These are phyloP conservation scores for Corythaixoides concolor DNA, from an alignment of 2,113 vertebrate species.

Conservation along the genomic window DNA sequence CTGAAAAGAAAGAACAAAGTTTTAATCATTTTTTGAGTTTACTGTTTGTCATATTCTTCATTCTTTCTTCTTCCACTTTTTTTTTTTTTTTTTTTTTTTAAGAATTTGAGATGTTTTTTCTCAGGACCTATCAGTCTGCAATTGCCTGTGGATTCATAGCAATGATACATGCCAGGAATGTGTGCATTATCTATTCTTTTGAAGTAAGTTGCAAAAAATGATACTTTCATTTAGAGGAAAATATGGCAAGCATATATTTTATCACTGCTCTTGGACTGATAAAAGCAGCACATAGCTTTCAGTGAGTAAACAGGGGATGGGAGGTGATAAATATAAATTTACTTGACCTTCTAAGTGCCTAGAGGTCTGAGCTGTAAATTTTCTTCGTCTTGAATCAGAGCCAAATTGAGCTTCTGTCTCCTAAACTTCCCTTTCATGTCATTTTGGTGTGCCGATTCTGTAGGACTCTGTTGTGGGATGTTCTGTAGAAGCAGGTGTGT, in stretches of 20 bases:
- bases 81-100: neutral
- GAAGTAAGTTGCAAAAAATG: neutral
- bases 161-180: rapidly evolving
- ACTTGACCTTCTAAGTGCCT: neutral
- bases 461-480: neutral
- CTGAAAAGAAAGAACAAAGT: neutral
- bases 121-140: neutral
- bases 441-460: neutral
- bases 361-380: neutral
- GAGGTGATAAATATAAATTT: neutral
- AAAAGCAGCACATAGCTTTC: neutral
- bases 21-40: neutral
- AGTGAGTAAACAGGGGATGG: neutral
- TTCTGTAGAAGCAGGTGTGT: neutral
- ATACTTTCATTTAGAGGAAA: neutral
- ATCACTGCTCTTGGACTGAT: neutral
- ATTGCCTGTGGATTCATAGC: neutral
- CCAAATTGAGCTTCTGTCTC: neutral
- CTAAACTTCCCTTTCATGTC: neutral
- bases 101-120: neutral
- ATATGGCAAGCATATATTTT: neutral
- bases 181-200: neutral
- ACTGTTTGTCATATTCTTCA: neutral
- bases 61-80: neutral
- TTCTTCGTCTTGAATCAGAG: neutral